Evolutionary conservation across 2,888 invertebrate genomes (phyloP).

Genomic region (Ethmia dodecea): DNA sequence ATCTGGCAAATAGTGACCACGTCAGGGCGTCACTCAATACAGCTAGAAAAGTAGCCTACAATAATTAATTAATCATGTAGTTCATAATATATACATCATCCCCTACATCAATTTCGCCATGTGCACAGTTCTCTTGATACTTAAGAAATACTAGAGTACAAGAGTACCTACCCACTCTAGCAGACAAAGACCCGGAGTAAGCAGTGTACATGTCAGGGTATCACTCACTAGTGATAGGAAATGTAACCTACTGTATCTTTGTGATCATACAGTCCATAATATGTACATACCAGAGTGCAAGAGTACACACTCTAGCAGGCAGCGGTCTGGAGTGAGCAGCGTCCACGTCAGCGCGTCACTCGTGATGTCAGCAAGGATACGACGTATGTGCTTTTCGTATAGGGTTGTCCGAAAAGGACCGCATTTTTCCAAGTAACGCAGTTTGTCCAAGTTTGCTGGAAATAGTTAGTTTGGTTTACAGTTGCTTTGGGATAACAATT

Average conservation of each 20-base stretch:
- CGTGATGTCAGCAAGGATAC: constrained; percentile 72
- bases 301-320: constrained; percentile 81
- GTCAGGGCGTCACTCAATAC: too few species aligned
- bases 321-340: constrained; percentile 79
- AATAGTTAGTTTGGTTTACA: too few species aligned
- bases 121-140: too few species aligned
- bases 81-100: too few species aligned
- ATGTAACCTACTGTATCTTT: too few species aligned
- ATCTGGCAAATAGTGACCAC: too few species aligned
- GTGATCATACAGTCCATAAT: neutral
- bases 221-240: neutral
- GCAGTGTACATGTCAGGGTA: neutral
- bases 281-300: constrained; percentile 57
- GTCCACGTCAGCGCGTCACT: constrained; percentile 81
- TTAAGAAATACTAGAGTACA: too few species aligned
- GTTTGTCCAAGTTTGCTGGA: constrained; percentile 64
- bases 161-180: neutral
- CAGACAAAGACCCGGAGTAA: neutral
- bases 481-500: too few species aligned
- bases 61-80: too few species aligned
- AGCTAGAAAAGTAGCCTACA: too few species aligned
- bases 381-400: constrained; percentile 68
- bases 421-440: constrained; percentile 58
- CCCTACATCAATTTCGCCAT: too few species aligned
- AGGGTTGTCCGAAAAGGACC: constrained; percentile 57